phyloP scores from a whole-genome alignment of 1,140 invertebrate genomes.

The Drosophila ironensis region DNA sequence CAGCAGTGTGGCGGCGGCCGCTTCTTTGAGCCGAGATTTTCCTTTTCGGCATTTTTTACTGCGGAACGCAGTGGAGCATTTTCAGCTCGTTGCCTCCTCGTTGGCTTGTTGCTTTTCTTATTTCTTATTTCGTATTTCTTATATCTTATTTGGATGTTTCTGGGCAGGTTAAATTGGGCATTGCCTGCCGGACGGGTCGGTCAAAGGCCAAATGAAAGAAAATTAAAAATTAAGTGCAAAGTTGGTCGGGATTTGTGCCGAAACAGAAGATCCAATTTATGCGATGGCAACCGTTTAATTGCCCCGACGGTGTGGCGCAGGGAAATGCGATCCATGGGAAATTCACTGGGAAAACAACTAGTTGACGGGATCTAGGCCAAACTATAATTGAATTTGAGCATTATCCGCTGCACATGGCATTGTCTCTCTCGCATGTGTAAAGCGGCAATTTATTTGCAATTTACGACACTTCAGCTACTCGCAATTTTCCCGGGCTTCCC shows the following conservation, averaged over 20 bases:
- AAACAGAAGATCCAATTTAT: constrained; percentile 23
- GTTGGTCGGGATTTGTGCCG: constrained; percentile 37
- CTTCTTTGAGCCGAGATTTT: constrained; percentile 40
- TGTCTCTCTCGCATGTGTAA: not conserved
- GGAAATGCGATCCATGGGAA: no score
- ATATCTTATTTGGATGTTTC: no score
- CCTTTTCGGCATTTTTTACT: constrained; percentile 19
- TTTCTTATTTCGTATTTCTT: no score
- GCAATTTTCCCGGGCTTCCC: constrained; percentile 15
- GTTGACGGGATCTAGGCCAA: no score
- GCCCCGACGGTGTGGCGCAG: constrained; percentile 1
- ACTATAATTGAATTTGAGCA: no score
- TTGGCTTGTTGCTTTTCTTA: constrained; percentile 12
- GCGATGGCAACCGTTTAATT: constrained; percentile 63
- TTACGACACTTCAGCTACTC: constrained; percentile 25
- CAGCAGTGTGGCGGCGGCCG: constrained; percentile 21
- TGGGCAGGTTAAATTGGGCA: constrained; percentile 72
- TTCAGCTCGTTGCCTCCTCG: constrained; percentile 20
- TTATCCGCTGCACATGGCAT: not conserved
- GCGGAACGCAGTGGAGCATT: constrained; percentile 39
- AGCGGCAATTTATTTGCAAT: constrained; percentile 52
- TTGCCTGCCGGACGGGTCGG: constrained; percentile 24
- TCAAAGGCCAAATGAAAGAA: constrained; percentile 48
- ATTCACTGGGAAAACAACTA: no score
- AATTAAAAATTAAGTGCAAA: constrained; percentile 71